These are phyloP conservation scores for Aselliscus stoliczkanus DNA, from an alignment of 2,797 vertebrate species.

Conservation along the genomic window DNA sequence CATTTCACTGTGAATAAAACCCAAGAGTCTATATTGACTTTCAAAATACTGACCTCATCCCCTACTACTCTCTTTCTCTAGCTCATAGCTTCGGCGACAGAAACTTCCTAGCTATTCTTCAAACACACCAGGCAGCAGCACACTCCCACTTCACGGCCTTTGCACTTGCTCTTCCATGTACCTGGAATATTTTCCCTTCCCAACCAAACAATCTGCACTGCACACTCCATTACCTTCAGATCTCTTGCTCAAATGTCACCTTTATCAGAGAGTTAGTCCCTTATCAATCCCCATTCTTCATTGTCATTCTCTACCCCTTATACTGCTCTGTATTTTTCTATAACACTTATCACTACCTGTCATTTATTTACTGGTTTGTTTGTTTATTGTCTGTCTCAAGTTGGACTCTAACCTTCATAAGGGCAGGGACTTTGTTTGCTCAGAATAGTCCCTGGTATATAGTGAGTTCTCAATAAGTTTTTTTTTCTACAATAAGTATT, in stretches of 20 bases:
- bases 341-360: background rate
- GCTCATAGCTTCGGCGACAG: background rate
- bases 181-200: background rate
- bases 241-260: conserved; percentile 30
- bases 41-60: background rate
- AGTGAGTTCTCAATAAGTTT: conserved; percentile 23
- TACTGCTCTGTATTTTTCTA: background rate
- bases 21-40: background rate
- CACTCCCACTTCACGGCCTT: background rate
- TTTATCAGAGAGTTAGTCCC: background rate
- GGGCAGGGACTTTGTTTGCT: background rate
- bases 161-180: background rate
- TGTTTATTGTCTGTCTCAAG: conserved; percentile 32
- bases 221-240: conserved; percentile 20
- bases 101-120: background rate
- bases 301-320: conserved; percentile 4
- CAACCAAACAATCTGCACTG: background rate
- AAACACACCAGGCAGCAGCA: background rate
- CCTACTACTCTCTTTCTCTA: background rate
- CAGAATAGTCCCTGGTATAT: conserved; percentile 23
- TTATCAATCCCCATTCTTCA: background rate
- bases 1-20: conserved; percentile 18
- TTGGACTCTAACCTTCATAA: background rate
- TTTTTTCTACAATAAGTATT: conserved; percentile 18
- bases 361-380: background rate